Percentiles rank a stretch among this genome's conserved stretches.
phyloP scores from a whole-genome alignment of 30 jellyfish, hydroid and myxozoan genomes.

The Rhopilema esculentum region DNA sequence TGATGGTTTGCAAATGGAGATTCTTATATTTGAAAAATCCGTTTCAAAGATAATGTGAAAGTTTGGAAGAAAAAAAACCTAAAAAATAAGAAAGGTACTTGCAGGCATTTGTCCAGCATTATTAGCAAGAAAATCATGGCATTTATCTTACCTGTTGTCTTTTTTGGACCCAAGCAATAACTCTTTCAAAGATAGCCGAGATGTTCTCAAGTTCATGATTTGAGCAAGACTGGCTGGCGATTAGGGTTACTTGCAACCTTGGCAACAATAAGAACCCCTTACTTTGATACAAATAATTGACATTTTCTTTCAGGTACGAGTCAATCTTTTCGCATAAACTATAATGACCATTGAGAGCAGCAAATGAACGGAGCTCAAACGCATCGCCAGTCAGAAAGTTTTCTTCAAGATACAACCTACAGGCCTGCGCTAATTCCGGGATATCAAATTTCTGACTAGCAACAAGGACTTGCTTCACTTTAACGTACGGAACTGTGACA shows the following conservation, averaged over 20 bases:
- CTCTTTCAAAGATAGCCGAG: constrained; percentile 46
- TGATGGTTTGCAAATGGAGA: too few relatives aligned
- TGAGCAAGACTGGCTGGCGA: constrained; percentile 62
- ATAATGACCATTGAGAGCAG: constrained; percentile 38
- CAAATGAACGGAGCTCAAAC: constrained; percentile 65
- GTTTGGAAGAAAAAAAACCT: too few relatives aligned
- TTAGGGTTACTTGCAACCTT: constrained; percentile 70
- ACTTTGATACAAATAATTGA: constrained; percentile 46
- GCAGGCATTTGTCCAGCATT: too few relatives aligned
- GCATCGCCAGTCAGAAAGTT: constrained; percentile 38
- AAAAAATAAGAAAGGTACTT: too few relatives aligned
- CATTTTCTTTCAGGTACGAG: constrained; percentile 59
- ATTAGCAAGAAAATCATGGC: not conserved
- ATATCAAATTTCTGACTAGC: constrained; percentile 28
- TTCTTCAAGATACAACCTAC: constrained; percentile 46
- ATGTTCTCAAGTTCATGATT: constrained; percentile 43
- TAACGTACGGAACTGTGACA: constrained; percentile 30
- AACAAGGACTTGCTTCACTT: constrained; percentile 40
- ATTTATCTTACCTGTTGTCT: constrained; percentile 66
- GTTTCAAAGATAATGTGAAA: too few relatives aligned
- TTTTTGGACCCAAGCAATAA: constrained; percentile 73
- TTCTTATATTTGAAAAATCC: too few relatives aligned
- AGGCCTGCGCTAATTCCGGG: constrained; percentile 61
- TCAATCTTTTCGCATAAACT: constrained; percentile 52
- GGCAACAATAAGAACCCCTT: constrained; percentile 76